Conservation (phyloP, 2,113 vertebrate species). For the Corynorhinus townsendii region DNA sequence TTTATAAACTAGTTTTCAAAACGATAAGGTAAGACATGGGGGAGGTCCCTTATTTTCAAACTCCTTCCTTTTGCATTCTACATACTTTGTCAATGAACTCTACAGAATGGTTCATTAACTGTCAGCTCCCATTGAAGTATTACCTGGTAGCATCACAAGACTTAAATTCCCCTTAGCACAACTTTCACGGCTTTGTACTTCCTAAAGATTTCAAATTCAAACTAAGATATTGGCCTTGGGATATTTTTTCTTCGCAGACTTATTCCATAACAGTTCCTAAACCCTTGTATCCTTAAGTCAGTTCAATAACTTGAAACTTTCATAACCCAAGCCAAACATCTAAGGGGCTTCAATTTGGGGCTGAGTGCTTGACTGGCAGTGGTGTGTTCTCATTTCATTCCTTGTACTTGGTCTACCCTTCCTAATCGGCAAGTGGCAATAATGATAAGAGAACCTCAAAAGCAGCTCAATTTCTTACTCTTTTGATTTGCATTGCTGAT, state of each 20-base stretch:
- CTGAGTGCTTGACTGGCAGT: background rate
- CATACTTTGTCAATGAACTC: constrained; percentile 30
- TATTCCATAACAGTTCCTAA: background rate
- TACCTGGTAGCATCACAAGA: constrained; percentile 37
- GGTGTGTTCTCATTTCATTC: background rate
- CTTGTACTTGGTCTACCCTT: fast-evolving
- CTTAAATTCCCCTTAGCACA: constrained; percentile 34
- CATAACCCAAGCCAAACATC: background rate
- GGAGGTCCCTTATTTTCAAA: constrained; percentile 31
- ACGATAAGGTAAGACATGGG: background rate
- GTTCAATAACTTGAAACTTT: background rate
- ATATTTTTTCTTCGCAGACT: background rate
- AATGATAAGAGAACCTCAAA: background rate
- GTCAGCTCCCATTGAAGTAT: constrained; percentile 48
- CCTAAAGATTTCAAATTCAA: constrained; percentile 43
- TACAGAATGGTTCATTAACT: constrained; percentile 61
- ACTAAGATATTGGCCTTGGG: background rate
- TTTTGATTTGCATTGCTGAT: constrained; percentile 1
- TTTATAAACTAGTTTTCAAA: background rate
- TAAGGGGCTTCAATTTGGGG: background rate
- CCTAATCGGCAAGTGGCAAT: background rate
- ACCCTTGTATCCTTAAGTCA: background rate
- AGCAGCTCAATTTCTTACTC: background rate
- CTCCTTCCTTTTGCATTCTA: constrained; percentile 53
- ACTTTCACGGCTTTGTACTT: constrained; percentile 15